These are phyloP conservation scores for Sphinx pinastri DNA, from an alignment of 2,888 invertebrate genomes.

Conservation along the genomic window DNA sequence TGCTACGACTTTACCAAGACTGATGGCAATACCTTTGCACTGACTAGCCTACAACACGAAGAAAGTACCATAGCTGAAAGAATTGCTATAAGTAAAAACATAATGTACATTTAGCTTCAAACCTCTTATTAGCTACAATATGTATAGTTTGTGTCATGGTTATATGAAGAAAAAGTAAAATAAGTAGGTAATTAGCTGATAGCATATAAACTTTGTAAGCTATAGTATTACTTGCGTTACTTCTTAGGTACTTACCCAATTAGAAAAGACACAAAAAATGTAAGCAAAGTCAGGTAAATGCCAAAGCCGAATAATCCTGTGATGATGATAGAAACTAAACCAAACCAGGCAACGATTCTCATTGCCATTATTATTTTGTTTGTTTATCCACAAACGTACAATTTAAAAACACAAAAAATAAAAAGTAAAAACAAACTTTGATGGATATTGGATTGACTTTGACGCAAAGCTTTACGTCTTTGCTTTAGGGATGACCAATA, in stretches of 20 bases:
- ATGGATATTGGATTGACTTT: not conserved
- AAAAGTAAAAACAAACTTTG: constrained; percentile 42
- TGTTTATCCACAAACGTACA: constrained; percentile 42
- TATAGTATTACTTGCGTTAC: not conserved
- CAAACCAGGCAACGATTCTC: constrained; percentile 68
- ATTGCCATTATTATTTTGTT: constrained; percentile 52
- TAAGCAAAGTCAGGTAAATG: constrained; percentile 67
- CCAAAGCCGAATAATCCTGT: constrained; percentile 74
- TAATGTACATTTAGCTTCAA: too few species aligned
- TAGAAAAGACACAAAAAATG: constrained; percentile 70
- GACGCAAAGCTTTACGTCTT: not conserved
- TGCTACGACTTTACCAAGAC: too few species aligned
- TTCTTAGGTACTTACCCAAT: constrained; percentile 64
- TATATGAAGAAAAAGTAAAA: too few species aligned
- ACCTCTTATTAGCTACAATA: too few species aligned
- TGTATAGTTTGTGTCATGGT: too few species aligned
- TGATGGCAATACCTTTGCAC: too few species aligned
- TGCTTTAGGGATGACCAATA: not conserved
- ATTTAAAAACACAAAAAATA: constrained; percentile 43
- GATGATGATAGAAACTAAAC: constrained; percentile 68
- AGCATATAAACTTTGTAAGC: too few species aligned
- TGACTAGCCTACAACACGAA: too few species aligned
- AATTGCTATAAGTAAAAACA: too few species aligned
- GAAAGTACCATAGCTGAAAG: too few species aligned
- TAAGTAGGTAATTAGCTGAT: too few species aligned